Evolutionary conservation across 2,113 vertebrate genomes (phyloP), one percentile per base, ranked within the genome.

Genomic region (Nibea albiflora): DNA sequence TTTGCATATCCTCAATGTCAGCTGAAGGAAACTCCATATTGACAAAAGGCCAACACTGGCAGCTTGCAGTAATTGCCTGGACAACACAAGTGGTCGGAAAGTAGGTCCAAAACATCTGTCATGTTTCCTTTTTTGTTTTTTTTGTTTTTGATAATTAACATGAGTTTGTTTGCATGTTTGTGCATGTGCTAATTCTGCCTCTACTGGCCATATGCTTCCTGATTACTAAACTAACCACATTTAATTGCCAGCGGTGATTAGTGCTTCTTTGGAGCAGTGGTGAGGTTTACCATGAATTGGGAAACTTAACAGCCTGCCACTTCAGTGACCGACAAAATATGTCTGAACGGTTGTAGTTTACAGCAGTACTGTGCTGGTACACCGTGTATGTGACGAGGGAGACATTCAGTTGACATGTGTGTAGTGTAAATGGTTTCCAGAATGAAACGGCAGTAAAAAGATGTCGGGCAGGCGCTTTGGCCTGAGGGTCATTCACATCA

Each of bases 401-500:
- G 49, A 75, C 69, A 79, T 81, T 81, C 14, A 68, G 31, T 7
- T 68, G 78, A 79, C 76, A 28, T 57, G 81, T 63, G 72, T 73
- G 66, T 26, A 54, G 65, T 61, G 64, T 49, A 65, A 74, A 80
- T 63, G 61, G 39, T 64, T 81, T 67, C 20, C 5, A 80, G 70
- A 85, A 63, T 72, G 49, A 74, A 87, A 73, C 39, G 16, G 75
- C 14, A 12, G 62, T 9, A 16, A 54, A 87, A 79, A 76, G 68
- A 70, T 74, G 75, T 58, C 58, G 35, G 78, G 3, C 28, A 63
- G 52, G 39, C 31, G 69, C 57, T 82, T 62, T 76, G 58, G 20
- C 49, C 65, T 66, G 22, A 84, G 69, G 78, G 50, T 84, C 71
- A 73, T 76, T 90, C 76, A 85, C 76, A 73, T 78, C 61, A 52